Base-by-base conservation (phyloP, 2,113 vertebrate genomes). In the Zosterops pallidus region DNA sequence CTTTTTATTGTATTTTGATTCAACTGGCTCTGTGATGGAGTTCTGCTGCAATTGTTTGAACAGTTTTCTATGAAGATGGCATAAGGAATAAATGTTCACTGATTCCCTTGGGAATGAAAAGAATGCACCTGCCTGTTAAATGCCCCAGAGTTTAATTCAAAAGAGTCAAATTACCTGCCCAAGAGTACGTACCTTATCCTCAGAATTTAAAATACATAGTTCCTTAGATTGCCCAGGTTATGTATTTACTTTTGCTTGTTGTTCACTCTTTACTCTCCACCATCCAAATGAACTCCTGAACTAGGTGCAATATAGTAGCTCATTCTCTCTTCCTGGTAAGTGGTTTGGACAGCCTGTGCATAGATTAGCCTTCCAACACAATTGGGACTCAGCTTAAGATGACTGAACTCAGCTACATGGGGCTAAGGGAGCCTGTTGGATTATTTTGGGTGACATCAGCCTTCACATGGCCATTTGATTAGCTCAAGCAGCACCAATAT, bases 1-100 rank as follows among this genome's bases (percentile, higher is more conserved):
- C 59, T 39, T 94, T 94, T 93, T 85, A 39, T 80, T 41, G 41
- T 90, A 42, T 79, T 94, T 95, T 55, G 9, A 46, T 91, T 89
- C 79, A 65, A 5, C 84, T 94, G 79, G 17, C 83, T 94, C 24
- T 39, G 31, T 11, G 1, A 26, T 56, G 63, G 62, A 78, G 49
- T 80, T 24, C 39, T 68, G 22, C 47, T 78, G 85, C 69, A 89
- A 64, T 78, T 88, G 49, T 90, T 83, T 90, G 52, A 56, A 70
- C 35, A 84, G 70, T 92, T 96, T 86, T 53, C 59, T 53, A 35
- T 64, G 65, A 77, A 89, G 67, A 59, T 12, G 11, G 42, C 39
- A 47, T 72, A 63, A 92, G 39, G 35, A 94, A 70, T 72, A 74
- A 91, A 89, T 74, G 47, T 87, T 90, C 71, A 14, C 12, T 81